Percentiles rank a stretch among this genome's conserved stretches.
Evolutionary conservation across 2,113 vertebrate genomes (phyloP).

Genomic region (Austrofundulus limnaeus): DNA sequence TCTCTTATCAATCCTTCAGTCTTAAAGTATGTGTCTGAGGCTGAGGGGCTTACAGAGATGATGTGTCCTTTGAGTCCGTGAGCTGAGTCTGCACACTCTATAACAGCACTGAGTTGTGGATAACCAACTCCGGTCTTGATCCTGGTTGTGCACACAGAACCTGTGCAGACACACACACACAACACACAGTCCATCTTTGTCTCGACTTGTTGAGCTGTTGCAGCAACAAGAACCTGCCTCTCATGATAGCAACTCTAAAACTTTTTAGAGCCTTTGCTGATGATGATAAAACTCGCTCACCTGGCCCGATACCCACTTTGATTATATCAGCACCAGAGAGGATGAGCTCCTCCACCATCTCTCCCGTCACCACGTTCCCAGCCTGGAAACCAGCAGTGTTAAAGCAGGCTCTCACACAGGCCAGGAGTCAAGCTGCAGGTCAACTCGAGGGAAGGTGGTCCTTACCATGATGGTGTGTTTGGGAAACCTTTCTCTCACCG

Average conservation of each 20-base stretch:
- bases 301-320: constrained; percentile 98
- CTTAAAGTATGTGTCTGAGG: background rate
- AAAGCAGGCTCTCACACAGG: background rate
- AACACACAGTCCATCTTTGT: background rate
- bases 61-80: constrained; percentile 98
- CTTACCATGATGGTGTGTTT: constrained; percentile 98
- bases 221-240: too few relatives aligned
- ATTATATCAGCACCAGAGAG: constrained; percentile 96
- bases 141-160: constrained; percentile 96
- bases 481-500: constrained; percentile 87
- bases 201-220: too few relatives aligned
- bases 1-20: background rate
- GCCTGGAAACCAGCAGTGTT: constrained; percentile 76
- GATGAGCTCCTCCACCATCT: constrained; percentile 99
- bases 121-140: constrained; percentile 98
- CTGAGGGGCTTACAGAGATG: constrained; percentile 88
- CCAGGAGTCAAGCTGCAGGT: background rate
- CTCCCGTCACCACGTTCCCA: constrained; percentile 97
- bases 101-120: constrained; percentile 97
- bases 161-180: constrained; percentile 69
- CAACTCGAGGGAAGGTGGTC: background rate
- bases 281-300: constrained; percentile 63
- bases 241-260: too few relatives aligned
- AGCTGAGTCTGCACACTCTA: constrained; percentile 96
- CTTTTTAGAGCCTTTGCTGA: background rate